Evolutionary conservation across 1,140 invertebrate genomes (phyloP).

Genomic region (Ceratosolen solmsi): DNA sequence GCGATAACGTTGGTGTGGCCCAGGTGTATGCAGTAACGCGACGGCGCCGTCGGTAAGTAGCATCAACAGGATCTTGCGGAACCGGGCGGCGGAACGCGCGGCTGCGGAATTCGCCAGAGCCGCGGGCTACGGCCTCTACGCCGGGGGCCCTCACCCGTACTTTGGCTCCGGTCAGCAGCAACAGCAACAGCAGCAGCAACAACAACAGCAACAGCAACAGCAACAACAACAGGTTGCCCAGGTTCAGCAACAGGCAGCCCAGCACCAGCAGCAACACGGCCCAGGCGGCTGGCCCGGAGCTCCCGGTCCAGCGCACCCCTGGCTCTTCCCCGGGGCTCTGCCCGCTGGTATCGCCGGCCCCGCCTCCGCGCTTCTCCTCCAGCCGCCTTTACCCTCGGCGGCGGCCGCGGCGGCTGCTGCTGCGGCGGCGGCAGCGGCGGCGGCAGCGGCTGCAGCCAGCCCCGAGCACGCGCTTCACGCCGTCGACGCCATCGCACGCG

Average conservation of each 20-base stretch:
- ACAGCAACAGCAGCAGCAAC: slow-evolving; percentile 27
- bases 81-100: slow-evolving; percentile 92
- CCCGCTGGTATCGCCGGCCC: slow-evolving; percentile 70
- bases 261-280: slow-evolving; percentile 27
- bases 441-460: slow-evolving; percentile 71
- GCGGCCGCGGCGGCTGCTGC: slow-evolving; percentile 70
- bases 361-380: slow-evolving; percentile 71
- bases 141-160: slow-evolving; percentile 77
- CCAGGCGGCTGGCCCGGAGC: slow-evolving; percentile 57
- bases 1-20: slow-evolving; percentile 34
- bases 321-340: slow-evolving; percentile 66
- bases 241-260: slow-evolving; percentile 55
- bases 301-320: slow-evolving; percentile 69
- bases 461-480: slow-evolving; percentile 71
- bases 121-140: slow-evolving; percentile 90
- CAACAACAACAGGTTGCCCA: background rate
- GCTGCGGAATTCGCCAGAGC: slow-evolving; percentile 93
- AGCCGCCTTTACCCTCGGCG: slow-evolving; percentile 71
- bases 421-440: slow-evolving; percentile 71
- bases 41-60: slow-evolving; percentile 93
- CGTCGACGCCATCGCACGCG: slow-evolving; percentile 75
- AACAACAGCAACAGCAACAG: slow-evolving; percentile 56
- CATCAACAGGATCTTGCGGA: slow-evolving; percentile 92
- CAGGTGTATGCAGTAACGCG: slow-evolving; percentile 92
- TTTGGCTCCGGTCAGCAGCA: slow-evolving; percentile 62